Conservation (phyloP, 2,888 invertebrate genomes). For the Agrochola litura region DNA sequence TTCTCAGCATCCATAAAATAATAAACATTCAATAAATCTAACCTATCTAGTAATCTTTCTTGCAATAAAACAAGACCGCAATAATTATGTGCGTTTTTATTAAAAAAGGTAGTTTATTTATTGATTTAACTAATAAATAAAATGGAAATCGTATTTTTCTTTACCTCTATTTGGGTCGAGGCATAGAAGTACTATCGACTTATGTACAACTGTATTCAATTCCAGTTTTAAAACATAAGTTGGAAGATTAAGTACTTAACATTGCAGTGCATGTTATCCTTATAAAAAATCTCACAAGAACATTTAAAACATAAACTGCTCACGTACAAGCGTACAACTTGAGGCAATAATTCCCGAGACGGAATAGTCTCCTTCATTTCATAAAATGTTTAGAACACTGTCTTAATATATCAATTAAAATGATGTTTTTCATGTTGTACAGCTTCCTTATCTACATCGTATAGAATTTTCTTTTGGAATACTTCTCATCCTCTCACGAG, state of each 20-base stretch:
- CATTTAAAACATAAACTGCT: background rate
- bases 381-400: too few species aligned
- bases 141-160: slow-evolving; percentile 36
- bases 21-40: slow-evolving; percentile 42
- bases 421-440: too few species aligned
- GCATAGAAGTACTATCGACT: background rate
- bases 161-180: background rate
- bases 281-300: background rate
- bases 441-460: too few species aligned
- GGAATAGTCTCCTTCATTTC: too few species aligned
- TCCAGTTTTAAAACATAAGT: background rate
- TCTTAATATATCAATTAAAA: too few species aligned
- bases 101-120: slow-evolving; percentile 36
- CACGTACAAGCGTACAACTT: too few species aligned
- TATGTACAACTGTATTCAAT: background rate
- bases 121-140: slow-evolving; percentile 34
- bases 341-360: too few species aligned
- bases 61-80: slow-evolving; percentile 39
- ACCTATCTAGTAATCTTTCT: slow-evolving; percentile 45
- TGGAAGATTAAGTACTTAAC: background rate
- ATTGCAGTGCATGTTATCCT: slow-evolving; percentile 1
- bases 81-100: slow-evolving; percentile 41
- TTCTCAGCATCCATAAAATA: slow-evolving; percentile 41
- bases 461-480: too few species aligned
- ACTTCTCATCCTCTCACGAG: too few species aligned